Evolutionary conservation across 2,888 invertebrate genomes (phyloP), one percentile per base, ranked within the genome.

Genomic region (Trimorus sp.): DNA sequence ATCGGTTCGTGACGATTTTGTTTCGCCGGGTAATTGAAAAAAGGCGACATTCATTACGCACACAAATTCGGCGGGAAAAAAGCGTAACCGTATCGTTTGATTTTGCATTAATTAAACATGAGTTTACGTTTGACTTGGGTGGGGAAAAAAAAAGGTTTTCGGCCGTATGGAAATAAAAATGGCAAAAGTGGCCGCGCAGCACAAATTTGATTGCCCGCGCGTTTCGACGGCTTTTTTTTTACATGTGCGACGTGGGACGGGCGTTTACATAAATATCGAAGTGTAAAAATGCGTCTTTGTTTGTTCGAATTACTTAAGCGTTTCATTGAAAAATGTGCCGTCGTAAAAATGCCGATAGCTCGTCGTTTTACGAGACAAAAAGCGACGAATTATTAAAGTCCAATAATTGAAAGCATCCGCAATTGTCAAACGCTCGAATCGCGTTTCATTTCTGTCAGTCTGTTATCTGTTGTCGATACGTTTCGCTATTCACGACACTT

Each of bases 361-460:
- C 40, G 49, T 48, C 42, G 49, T 74, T 66, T 75, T 68, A 54
- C 36, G 60, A 68, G 16, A 56, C 62, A 54, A 56, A 58, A 62
- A 69, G 42, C 60, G 45, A 14, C 12, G 49, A 71, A 58, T 69
- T 70, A 70, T 69, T 59, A 53, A 59, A 60, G 40, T 66, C 62
- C 48, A 69, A 76, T 76, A 76, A 68, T 63, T 71, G 71, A 66
- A 65, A 54, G 54, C 71, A 40, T 66, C 59, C 15, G 60, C 60
- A 58, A 71, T 65, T 78, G 71, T 71, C 66, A 66, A 71, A 51
- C 54, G 71, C 71, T 71, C 65, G 59, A 59, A 54, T 42, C 40
- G 12, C 59, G 65, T 78, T 77, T 78, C 59, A 71, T 78, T 78
- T 71, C 60, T 66, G 60, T 71, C 48, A 53, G 54, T n/a, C 56